These are phyloP conservation scores for Congeria kusceri DNA, from an alignment of 2,888 invertebrate genomes.

Conservation along the genomic window DNA sequence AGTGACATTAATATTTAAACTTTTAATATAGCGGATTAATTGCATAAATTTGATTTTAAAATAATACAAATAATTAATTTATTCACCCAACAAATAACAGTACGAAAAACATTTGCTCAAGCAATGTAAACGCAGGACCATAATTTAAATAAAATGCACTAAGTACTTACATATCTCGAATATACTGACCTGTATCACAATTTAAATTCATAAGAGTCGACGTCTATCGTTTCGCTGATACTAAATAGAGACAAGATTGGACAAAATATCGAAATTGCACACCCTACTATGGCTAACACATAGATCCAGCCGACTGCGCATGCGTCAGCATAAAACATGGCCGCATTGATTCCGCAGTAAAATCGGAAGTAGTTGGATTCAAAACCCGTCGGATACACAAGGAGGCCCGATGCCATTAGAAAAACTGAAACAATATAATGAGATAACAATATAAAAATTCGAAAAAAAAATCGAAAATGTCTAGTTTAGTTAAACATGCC, in stretches of 20 bases:
- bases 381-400: conserved; percentile 85
- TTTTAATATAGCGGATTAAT: no score
- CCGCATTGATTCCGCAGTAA: conserved; percentile 82
- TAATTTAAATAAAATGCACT: no score
- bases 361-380: conserved; percentile 84
- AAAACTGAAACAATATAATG: conserved; percentile 85
- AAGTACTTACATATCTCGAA: no score
- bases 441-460: background rate
- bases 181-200: background rate
- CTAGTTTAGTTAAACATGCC: no score
- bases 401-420: conserved; percentile 84
- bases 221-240: conserved; percentile 9
- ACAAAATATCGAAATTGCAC: conserved; percentile 85
- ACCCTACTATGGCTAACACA: conserved; percentile 85
- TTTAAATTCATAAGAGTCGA: background rate
- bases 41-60: no score
- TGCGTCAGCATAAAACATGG: conserved; percentile 81
- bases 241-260: conserved; percentile 83
- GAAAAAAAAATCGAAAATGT: background rate
- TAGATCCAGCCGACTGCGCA: conserved; percentile 86
- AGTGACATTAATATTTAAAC: no score
- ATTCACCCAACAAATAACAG: no score
- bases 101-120: no score
- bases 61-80: no score
- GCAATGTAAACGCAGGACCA: no score